Evolutionary conservation across 2,113 vertebrate species (phyloP), one percentile per base, ranked within the genome.

Genomic region (Mesitornis unicolor): DNA sequence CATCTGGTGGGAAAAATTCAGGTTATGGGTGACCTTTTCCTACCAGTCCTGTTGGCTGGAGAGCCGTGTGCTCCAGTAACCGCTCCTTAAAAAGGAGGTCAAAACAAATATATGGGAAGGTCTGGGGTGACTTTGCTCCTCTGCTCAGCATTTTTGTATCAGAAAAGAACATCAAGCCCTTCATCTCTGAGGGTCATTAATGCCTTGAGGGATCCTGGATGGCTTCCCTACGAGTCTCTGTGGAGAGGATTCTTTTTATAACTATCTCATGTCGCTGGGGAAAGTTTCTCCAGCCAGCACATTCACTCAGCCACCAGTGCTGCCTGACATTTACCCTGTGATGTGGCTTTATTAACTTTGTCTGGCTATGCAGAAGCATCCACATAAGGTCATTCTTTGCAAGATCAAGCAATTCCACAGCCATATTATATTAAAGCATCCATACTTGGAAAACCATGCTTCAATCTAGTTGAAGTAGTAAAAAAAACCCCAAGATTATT

Each of bases 211-310:
- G 74, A 87, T 87, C 80, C 90, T 96, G 97, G 93, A 94, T 80
- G 70, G 13, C 48, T 97, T 96, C 95, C 86, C 92, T 93, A n/a
- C 1, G 10, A 90, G 74, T 92, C 93, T 93, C 97, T 91, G 16
- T 2, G 80, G 94, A 91, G 80, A 89, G 74, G 45, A 51, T 89
- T 91, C 92, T 94, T 97, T 97, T 96, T 97, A 96, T 95, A 95
- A 93, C 93, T 53, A 13, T 10, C 80, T 88, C 25, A 1, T 85
- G 90, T 89, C 93, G 28, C 87, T 87, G 74, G 96, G 93, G 88
- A 94, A 67, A 84, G 77, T 73, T 96, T 63, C 92, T 93, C 33
- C 87, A 95, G 94, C 85, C 95, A 97, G 80, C 48, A 64, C 63
- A 80, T 87, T 56, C 70, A 31, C 74, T 91, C 84, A 90, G 93